phyloP scores from a whole-genome alignment of 30 jellyfish, hydroid and myxozoan genomes.

The Aurelia sp. region DNA sequence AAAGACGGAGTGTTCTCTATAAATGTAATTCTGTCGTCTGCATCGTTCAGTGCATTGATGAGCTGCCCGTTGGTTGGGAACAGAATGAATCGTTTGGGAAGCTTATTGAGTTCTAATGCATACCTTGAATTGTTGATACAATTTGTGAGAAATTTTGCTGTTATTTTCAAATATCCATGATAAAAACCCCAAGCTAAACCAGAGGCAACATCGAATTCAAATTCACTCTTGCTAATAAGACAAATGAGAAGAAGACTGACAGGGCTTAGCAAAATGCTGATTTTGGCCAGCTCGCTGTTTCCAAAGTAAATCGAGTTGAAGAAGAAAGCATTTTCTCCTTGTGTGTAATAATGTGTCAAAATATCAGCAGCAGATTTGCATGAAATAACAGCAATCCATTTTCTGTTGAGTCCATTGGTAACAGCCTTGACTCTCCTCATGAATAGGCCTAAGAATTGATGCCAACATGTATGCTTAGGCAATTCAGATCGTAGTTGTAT shows the following conservation, averaged over 20 bases:
- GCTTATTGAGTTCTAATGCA: conserved; percentile 3
- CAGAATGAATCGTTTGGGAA: conserved; percentile 61
- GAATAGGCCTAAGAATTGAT: too few relatives aligned
- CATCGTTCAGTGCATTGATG: conserved; percentile 6
- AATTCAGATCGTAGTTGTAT: too few relatives aligned
- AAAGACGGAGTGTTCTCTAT: conserved; percentile 39
- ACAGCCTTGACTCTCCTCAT: too few relatives aligned
- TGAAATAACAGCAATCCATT: conserved; percentile 8
- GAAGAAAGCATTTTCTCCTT: neutral
- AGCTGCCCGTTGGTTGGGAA: conserved; percentile 41
- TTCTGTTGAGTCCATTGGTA: neutral
- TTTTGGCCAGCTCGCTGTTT: conserved; percentile 3
- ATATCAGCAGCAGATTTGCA: conserved; percentile 17
- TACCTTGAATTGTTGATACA: conserved; percentile 33
- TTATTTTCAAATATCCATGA: conserved; percentile 21
- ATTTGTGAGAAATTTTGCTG: conserved; percentile 24
- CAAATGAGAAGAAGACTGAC: neutral
- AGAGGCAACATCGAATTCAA: conserved; percentile 18
- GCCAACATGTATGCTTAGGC: too few relatives aligned
- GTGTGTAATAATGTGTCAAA: neutral
- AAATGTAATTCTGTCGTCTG: conserved; percentile 36
- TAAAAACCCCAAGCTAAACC: conserved; percentile 50
- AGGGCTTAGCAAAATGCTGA: conserved; percentile 23
- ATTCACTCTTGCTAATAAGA: neutral
- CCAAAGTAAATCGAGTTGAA: neutral